Conservation (phyloP, 2,113 vertebrate genomes). For the Rostratula benghalensis region DNA sequence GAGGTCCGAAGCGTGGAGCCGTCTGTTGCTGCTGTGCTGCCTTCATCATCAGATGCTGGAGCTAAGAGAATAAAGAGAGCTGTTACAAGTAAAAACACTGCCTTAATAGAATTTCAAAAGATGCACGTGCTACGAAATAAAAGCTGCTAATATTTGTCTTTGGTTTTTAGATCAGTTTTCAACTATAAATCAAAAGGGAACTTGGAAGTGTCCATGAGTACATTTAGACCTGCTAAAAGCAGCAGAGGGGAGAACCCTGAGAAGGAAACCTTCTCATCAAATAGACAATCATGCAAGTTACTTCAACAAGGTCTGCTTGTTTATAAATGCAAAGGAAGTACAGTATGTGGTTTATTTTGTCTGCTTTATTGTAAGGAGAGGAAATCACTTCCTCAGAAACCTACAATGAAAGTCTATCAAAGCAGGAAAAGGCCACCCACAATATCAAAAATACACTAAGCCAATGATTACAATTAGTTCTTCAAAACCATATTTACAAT, state of each 20-base stretch:
- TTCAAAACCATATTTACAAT: neutral
- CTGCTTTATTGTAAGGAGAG: neutral
- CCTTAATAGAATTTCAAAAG: slow-evolving; percentile 36
- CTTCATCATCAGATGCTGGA: slow-evolving; percentile 98
- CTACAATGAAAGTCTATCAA: neutral
- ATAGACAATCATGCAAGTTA: neutral
- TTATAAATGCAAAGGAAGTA: neutral
- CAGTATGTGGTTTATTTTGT: neutral
- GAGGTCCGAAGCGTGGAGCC: slow-evolving; percentile 97
- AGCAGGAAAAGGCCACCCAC: neutral
- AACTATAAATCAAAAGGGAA: neutral
- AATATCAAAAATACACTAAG: neutral
- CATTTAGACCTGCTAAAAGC: neutral
- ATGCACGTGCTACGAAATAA: neutral
- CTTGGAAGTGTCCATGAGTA: neutral
- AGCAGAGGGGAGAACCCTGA: neutral
- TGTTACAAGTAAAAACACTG: slow-evolving; percentile 92
- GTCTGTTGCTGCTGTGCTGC: slow-evolving; percentile 97
- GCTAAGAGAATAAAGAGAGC: slow-evolving; percentile 96
- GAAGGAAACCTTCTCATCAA: neutral
- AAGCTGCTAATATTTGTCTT: rapidly evolving
- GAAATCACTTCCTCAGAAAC: neutral
- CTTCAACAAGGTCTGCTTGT: neutral
- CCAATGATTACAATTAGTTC: neutral
- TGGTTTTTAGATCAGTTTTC: neutral